Base-by-base conservation (phyloP, 2,888 invertebrate genomes). In the Cyclophora albipunctata region DNA sequence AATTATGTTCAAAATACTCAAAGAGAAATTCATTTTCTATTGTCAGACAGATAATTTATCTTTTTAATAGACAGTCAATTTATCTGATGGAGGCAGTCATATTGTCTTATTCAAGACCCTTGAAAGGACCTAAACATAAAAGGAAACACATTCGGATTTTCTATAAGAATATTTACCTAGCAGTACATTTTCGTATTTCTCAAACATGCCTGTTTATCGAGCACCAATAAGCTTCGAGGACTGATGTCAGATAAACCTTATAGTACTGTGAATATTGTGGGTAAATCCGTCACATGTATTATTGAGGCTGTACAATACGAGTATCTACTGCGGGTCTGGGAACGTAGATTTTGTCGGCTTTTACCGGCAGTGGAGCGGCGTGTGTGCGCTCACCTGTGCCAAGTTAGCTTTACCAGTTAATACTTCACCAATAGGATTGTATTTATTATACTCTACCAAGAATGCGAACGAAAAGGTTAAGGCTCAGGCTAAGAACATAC, bases 21-120 rank as follows among this genome's bases (percentile, higher is more conserved):
- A 20, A 20, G 20, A 20, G 20, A 20, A 20, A 20, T 20, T 20
- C 20, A 20, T 20, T 20, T 20, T 20, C 20, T 20, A 20, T 20
- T 20, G 20, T 20, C 20, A 20, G 20, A 20, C 20, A 20, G 20
- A 1, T 20, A 20, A 20, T 20, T 1, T 20, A 20, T 20, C 1
- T 20, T 20, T 20, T 20, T 20, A 20, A 20, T 20, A 20, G 20
- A 20, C 20, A 20, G 20, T 61, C 72, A 69, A 66, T 69, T 37
- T 5, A 37, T 37, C 37, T 5, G 37, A 37, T 2, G 20, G 20
- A 37, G 4, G 37, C 37, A 37, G 2, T 72, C 65, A 69, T 68
- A 67, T 66, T 61, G 66, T 67, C 71, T 71, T 73, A 68, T 73
- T 72, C 49, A 40, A 40, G 50, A 43, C 40, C 37, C 37, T 47